Evolutionary conservation across 2,888 invertebrate genomes (phyloP).

Genomic region (Oxycera nigricornis): DNA sequence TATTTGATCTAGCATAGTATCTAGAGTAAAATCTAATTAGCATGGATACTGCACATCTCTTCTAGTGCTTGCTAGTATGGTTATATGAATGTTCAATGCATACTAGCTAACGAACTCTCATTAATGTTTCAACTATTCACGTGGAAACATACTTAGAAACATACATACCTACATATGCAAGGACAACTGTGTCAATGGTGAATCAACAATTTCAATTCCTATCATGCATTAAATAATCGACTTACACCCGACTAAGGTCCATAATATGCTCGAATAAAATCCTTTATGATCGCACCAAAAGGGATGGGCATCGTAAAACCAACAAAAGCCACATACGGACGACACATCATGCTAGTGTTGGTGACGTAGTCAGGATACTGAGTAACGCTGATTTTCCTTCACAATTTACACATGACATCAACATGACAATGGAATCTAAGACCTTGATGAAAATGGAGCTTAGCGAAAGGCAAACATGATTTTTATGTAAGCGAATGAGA

Average conservation of each 20-base stretch:
- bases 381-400: conserved; percentile 37
- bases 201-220: conserved; percentile 21
- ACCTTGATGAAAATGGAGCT: conserved; percentile 47
- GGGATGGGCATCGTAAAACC: conserved; percentile 24
- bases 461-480: conserved; percentile 47
- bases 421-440: conserved; percentile 45
- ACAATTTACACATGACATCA: conserved; percentile 47
- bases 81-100: too few species aligned
- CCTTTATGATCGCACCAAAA: conserved; percentile 42
- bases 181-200: not conserved
- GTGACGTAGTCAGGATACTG: not conserved
- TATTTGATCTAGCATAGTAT: too few species aligned
- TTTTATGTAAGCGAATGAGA: conserved; percentile 47
- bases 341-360: not conserved
- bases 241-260: conserved; percentile 46
- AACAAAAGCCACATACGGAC: not conserved
- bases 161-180: too few species aligned
- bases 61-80: too few species aligned
- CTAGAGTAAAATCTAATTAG: too few species aligned
- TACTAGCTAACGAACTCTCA: too few species aligned
- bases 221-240: conserved; percentile 46
- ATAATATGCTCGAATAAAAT: conserved; percentile 45
- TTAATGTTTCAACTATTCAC: too few species aligned
- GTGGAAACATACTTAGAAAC: too few species aligned
- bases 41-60: too few species aligned